phyloP scores from a whole-genome alignment of 2,113 vertebrate species.

The Pyrgilauda ruficollis region DNA sequence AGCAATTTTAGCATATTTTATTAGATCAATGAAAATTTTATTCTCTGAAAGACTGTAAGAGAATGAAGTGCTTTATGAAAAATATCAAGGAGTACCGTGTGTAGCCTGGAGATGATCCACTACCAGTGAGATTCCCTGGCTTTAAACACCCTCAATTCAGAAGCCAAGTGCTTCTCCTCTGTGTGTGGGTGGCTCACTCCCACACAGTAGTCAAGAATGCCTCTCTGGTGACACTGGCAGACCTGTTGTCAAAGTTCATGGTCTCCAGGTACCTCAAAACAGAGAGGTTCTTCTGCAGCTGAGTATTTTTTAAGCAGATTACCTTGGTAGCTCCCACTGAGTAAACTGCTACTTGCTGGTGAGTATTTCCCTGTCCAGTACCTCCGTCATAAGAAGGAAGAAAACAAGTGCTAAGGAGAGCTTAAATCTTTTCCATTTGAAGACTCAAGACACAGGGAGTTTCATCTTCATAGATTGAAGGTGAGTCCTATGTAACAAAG shows the following conservation, averaged over 20 bases:
- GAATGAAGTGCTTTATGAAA: constrained; percentile 35
- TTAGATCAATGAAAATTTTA: constrained; percentile 27
- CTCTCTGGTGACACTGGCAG: not conserved
- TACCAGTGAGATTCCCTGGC: not conserved
- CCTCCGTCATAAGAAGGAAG: not conserved
- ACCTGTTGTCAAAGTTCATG: not conserved
- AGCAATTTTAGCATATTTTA: constrained; percentile 60
- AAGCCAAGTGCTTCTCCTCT: not conserved
- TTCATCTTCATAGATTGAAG: not conserved
- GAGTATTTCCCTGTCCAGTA: not conserved
- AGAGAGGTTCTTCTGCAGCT: not conserved
- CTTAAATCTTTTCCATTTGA: not conserved
- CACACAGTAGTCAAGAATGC: not conserved
- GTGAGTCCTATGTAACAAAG: not conserved
- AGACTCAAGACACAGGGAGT: not conserved
- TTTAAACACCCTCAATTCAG: not conserved
- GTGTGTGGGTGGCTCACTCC: not conserved
- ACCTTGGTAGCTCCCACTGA: not conserved
- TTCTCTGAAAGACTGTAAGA: constrained; percentile 6
- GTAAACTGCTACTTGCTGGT: not conserved
- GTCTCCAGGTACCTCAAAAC: not conserved
- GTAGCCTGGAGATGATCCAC: not conserved
- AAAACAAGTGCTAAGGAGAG: not conserved
- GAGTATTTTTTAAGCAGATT: not conserved
- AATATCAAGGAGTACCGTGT: not conserved